Evolutionary conservation across 2,113 vertebrate genomes (phyloP).

Genomic region (Gnathonemus echidnorhynchus): DNA sequence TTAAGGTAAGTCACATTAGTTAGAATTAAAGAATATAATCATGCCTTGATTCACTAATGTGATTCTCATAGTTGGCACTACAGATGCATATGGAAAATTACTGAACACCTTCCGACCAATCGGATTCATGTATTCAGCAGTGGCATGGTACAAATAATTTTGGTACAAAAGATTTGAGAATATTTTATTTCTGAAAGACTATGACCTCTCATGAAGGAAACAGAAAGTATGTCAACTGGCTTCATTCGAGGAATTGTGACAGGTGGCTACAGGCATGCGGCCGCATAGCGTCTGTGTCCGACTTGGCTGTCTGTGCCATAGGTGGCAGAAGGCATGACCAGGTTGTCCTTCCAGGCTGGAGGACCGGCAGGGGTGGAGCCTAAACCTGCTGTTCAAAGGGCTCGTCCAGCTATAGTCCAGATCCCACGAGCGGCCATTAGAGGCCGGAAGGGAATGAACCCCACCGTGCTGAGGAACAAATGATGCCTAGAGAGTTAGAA

Average conservation of each 20-base stretch:
- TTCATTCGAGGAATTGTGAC: not conserved
- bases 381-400: not conserved
- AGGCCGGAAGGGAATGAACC: not conserved
- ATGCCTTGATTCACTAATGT: not conserved
- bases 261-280: not conserved
- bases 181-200: not conserved
- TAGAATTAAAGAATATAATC: not conserved
- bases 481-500: not conserved
- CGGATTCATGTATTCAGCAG: not conserved
- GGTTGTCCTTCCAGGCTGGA: not conserved
- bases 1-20: not conserved
- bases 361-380: not conserved
- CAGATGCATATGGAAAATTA: not conserved
- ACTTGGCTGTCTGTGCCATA: not conserved
- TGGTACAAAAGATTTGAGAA: not conserved
- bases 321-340: not conserved
- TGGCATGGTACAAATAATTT: not conserved
- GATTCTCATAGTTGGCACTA: not conserved
- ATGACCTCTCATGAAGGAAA: not conserved
- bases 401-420: not conserved
- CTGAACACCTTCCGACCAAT: not conserved
- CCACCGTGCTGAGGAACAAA: not conserved
- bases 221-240: not conserved
- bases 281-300: not conserved
- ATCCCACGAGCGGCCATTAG: not conserved